Percentiles rank a stretch among this genome's conserved stretches.
These are phyloP conservation scores for Eptatretus burgeri DNA, from an alignment of 2,113 vertebrate genomes.

Conservation along the genomic window DNA sequence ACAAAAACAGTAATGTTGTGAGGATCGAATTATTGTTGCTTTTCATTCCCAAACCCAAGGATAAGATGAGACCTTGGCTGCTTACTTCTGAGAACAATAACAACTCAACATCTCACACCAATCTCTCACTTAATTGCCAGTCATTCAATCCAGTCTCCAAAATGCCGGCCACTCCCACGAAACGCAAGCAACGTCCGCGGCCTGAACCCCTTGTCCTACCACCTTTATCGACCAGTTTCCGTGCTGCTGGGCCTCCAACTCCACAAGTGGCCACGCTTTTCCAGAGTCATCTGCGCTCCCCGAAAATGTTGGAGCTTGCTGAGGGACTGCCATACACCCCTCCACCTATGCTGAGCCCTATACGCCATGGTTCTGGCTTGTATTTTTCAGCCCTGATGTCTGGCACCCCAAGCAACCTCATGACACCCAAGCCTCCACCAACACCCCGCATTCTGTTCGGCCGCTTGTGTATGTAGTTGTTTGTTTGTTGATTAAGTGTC, in stretches of 20 bases:
- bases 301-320: constrained; percentile 18
- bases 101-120: not conserved
- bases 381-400: constrained; percentile 27
- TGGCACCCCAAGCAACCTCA: not conserved
- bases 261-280: constrained; percentile 10
- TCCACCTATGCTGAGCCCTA: constrained; percentile 26
- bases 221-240: constrained; percentile 8
- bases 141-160: not conserved
- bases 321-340: constrained; percentile 23
- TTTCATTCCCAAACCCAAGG: too few species aligned
- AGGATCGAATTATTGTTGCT: too few species aligned
- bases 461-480: constrained; percentile 1
- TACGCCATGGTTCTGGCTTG: constrained; percentile 22
- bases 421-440: not conserved
- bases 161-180: constrained; percentile 10
- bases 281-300: constrained; percentile 21
- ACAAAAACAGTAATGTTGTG: too few species aligned
- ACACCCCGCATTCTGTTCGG: constrained; percentile 2
- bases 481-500: not conserved
- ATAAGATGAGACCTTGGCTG: too few species aligned
- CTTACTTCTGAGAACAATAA: too few species aligned
- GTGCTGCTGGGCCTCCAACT: not conserved
- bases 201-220: constrained; percentile 13
- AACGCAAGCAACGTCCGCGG: constrained; percentile 12
- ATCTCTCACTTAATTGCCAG: not conserved